phyloP scores from a whole-genome alignment of 2,797 vertebrate genomes.

The Falco naumanni region DNA sequence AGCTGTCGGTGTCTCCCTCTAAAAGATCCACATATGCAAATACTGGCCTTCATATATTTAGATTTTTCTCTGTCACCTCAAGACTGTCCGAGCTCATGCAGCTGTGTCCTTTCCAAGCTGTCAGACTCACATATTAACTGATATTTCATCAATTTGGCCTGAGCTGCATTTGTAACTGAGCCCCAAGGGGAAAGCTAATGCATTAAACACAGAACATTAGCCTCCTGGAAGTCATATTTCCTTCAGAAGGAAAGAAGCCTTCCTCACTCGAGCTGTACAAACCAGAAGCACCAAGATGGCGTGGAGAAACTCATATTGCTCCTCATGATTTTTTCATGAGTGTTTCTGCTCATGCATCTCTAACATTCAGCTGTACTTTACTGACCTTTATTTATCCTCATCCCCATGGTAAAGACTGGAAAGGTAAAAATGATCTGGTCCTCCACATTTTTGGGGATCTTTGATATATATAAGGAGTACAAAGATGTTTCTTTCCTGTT shows the following conservation, averaged over 20 bases:
- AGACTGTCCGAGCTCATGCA: conserved; percentile 58
- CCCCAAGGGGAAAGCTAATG: conserved; percentile 67
- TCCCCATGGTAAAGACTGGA: neutral
- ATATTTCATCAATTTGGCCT: conserved; percentile 79
- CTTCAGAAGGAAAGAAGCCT: conserved; percentile 35
- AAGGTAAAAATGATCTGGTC: neutral
- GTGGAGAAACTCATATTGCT: conserved; percentile 51
- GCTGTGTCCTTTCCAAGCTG: conserved; percentile 75
- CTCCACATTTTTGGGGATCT: neutral
- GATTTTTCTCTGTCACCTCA: conserved; percentile 30
- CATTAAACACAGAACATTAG: conserved; percentile 63
- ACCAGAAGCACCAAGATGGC: conserved; percentile 36
- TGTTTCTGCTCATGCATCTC: conserved; percentile 52
- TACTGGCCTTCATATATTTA: neutral
- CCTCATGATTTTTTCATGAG: conserved; percentile 74
- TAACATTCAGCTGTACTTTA: neutral
- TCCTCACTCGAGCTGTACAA: conserved; percentile 18
- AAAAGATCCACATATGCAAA: conserved; percentile 17
- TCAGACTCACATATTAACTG: conserved; percentile 70
- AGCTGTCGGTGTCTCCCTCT: neutral
- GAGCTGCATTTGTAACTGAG: conserved; percentile 69
- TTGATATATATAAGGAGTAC: neutral
- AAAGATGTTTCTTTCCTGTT: neutral
- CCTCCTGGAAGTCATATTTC: conserved; percentile 61
- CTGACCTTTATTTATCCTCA: conserved; percentile 9